These are phyloP conservation scores for Limonius californicus DNA, from an alignment of 1,140 invertebrate species.

Conservation along the genomic window DNA sequence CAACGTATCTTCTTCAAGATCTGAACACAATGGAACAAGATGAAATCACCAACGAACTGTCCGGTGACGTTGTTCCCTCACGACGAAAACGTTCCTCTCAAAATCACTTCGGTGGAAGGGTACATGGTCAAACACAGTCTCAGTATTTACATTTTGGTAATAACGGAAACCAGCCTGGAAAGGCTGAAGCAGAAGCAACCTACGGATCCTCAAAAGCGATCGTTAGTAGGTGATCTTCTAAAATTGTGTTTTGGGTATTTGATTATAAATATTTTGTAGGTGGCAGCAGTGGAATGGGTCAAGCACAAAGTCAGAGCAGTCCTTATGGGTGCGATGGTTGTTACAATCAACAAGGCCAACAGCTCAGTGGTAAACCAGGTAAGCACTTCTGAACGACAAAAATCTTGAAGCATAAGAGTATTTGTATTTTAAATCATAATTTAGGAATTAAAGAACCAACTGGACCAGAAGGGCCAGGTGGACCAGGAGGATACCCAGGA, in stretches of 20 bases:
- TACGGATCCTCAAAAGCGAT: constrained; percentile 66
- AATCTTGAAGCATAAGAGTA: no score
- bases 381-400: no score
- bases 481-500: not conserved
- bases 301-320: constrained; percentile 68
- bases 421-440: no score
- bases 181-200: constrained; percentile 72
- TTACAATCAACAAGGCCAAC: constrained; percentile 25
- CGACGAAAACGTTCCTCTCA: constrained; percentile 24
- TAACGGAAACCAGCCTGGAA: constrained; percentile 58
- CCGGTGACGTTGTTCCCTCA: not conserved
- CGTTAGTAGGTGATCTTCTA: constrained; percentile 68
- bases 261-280: no score
- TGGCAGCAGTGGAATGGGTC: constrained; percentile 66
- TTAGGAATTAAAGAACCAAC: no score
- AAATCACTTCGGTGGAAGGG: constrained; percentile 33
- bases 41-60: not conserved
- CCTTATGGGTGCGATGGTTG: constrained; percentile 42
- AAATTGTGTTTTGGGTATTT: not conserved
- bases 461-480: not conserved
- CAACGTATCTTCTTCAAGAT: constrained; percentile 37
- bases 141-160: constrained; percentile 68
- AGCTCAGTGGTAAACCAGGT: constrained; percentile 14
- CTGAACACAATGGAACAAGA: not conserved
- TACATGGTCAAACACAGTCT: constrained; percentile 73